Conservation (phyloP, 53 echinoderm and acorn worm genomes). For the Crossaster papposus region DNA sequence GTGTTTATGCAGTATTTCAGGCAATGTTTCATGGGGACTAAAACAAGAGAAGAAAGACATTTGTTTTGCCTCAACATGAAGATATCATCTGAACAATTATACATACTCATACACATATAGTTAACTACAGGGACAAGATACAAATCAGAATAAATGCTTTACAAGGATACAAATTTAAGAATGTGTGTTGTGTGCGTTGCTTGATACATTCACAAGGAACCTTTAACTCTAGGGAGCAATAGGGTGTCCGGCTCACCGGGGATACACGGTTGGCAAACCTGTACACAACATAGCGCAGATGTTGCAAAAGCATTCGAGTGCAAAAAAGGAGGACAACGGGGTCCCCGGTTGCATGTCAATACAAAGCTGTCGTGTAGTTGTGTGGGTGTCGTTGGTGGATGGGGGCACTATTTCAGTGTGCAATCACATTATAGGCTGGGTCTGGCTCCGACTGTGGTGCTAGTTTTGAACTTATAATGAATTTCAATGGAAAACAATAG, state of each 20-base stretch:
- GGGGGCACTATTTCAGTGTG: constrained; percentile 7
- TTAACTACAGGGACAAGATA: constrained; percentile 2
- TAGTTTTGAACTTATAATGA: constrained; percentile 19
- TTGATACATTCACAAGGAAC: neutral
- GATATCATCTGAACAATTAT: constrained; percentile 13
- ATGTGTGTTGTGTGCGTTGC: neutral
- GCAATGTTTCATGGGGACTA: constrained; percentile 28
- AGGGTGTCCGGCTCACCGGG: constrained; percentile 5
- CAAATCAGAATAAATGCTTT: neutral
- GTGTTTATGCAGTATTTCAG: constrained; percentile 23
- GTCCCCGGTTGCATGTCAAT: neutral
- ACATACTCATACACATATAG: constrained; percentile 15
- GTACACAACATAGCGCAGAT: too few relatives aligned
- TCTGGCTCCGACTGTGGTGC: constrained; percentile 22
- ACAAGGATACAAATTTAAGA: constrained; percentile 11
- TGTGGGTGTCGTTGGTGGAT: neutral
- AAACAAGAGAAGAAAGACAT: neutral
- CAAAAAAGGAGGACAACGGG: constrained; percentile 15
- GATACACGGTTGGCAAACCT: neutral
- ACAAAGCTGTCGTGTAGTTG: neutral
- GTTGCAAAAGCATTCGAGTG: neutral
- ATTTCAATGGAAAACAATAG: constrained; percentile 19
- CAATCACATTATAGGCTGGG: constrained; percentile 6
- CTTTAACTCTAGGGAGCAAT: neutral
- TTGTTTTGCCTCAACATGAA: constrained; percentile 22